Evolutionary conservation across 2,113 vertebrate genomes (phyloP).

Genomic region (Cervus canadensis): DNA sequence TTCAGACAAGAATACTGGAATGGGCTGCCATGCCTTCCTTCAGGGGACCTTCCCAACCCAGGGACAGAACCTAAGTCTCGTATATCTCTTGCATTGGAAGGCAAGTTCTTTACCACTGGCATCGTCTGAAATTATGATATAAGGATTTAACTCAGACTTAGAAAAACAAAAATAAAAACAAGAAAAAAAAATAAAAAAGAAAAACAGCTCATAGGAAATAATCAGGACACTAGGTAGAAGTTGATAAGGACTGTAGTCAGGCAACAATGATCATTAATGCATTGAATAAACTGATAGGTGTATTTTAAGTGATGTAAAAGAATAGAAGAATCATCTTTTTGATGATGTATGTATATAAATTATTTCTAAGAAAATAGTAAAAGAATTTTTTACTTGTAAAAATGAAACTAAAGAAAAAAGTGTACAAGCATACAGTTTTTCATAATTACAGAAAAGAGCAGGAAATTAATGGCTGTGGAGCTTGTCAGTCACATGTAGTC

Average conservation of each 20-base stretch:
- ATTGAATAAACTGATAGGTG: neutral
- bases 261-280: neutral
- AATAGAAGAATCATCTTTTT: neutral
- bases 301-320: neutral
- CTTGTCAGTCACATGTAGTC: slow-evolving; percentile 29
- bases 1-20: neutral
- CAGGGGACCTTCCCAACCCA: neutral
- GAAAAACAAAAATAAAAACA: neutral
- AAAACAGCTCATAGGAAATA: neutral
- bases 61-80: neutral
- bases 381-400: neutral
- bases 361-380: slow-evolving; percentile 12
- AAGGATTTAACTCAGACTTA: neutral
- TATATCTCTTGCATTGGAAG: neutral
- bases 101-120: neutral
- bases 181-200: neutral
- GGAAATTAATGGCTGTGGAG: slow-evolving; percentile 35
- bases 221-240: neutral
- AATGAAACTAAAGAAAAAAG: slow-evolving; percentile 1
- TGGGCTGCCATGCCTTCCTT: neutral
- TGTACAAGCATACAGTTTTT: neutral
- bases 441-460: slow-evolving; percentile 14
- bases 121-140: neutral
- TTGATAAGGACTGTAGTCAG: neutral
- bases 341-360: neutral